Conservation (phyloP, 1,140 invertebrate species). For the Drosophila arizonae region DNA sequence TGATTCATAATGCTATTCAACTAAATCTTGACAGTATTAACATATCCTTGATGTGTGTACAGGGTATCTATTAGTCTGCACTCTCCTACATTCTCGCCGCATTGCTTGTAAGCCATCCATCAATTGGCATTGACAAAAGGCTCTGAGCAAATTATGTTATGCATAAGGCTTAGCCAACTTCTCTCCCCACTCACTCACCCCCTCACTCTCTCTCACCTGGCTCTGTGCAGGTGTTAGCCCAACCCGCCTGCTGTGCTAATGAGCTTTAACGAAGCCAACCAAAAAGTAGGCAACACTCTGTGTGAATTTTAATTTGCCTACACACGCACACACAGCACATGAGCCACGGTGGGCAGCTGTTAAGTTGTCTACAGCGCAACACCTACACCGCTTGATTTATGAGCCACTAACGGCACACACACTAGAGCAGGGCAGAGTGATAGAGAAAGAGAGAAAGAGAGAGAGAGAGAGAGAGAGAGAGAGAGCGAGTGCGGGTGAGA, state of each 20-base stretch:
- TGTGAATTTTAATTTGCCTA: slow-evolving; percentile 64
- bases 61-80: slow-evolving; percentile 11
- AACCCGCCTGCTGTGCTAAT: slow-evolving; percentile 44
- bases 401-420: slow-evolving; percentile 25
- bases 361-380: slow-evolving; percentile 66
- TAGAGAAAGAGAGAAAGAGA: background rate
- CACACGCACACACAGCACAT: slow-evolving; percentile 44
- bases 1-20: no score
- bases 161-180: background rate
- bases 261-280: slow-evolving; percentile 64
- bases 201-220: background rate
- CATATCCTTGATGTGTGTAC: no score
- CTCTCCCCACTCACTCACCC: background rate
- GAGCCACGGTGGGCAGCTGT: slow-evolving; percentile 33
- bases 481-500: background rate
- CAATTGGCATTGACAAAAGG: slow-evolving; percentile 26
- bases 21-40: no score
- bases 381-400: slow-evolving; percentile 71
- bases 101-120: slow-evolving; percentile 21
- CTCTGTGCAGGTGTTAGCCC: background rate
- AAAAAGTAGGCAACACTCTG: slow-evolving; percentile 73
- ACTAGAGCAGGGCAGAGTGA: background rate
- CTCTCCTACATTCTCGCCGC: background rate
- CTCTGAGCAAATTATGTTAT: slow-evolving; percentile 6
- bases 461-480: background rate